Percentiles rank a stretch among this genome's conserved stretches.
These are phyloP conservation scores for Pygoscelis antarcticus DNA, from an alignment of 2,113 vertebrate species.

Conservation along the genomic window DNA sequence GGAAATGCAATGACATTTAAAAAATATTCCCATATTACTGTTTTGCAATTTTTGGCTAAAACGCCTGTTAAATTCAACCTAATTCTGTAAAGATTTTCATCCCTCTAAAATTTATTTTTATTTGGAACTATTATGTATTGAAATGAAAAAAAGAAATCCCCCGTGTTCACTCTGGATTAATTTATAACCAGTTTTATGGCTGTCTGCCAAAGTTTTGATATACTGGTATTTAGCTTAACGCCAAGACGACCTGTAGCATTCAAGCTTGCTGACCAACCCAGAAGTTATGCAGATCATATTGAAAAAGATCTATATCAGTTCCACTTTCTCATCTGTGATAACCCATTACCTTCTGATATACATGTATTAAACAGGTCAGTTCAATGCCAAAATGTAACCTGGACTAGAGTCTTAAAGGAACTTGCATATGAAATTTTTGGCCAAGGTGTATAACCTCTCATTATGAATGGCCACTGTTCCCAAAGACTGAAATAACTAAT, in stretches of 20 bases:
- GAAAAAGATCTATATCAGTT: background rate
- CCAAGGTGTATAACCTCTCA: background rate
- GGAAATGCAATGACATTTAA: conserved; percentile 19
- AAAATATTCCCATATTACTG: background rate
- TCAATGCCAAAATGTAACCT: background rate
- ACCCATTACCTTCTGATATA: background rate
- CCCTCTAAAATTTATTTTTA: background rate
- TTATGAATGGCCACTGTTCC: background rate
- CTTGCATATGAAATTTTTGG: background rate
- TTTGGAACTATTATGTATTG: background rate
- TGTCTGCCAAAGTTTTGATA: background rate
- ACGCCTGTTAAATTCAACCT: background rate
- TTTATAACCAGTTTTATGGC: background rate
- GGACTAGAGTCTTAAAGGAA: background rate
- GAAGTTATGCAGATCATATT: background rate
- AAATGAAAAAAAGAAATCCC: background rate
- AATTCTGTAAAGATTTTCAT: background rate
- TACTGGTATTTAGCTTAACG: background rate
- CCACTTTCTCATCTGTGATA: background rate
- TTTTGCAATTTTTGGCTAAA: background rate
- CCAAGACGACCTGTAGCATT: background rate
- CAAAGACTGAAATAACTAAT: background rate
- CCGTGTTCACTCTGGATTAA: fast-evolving
- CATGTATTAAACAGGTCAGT: background rate
- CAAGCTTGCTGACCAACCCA: background rate